These are phyloP conservation scores for Danionella cerebrum DNA, from an alignment of 2,113 vertebrate genomes.

Conservation along the genomic window DNA sequence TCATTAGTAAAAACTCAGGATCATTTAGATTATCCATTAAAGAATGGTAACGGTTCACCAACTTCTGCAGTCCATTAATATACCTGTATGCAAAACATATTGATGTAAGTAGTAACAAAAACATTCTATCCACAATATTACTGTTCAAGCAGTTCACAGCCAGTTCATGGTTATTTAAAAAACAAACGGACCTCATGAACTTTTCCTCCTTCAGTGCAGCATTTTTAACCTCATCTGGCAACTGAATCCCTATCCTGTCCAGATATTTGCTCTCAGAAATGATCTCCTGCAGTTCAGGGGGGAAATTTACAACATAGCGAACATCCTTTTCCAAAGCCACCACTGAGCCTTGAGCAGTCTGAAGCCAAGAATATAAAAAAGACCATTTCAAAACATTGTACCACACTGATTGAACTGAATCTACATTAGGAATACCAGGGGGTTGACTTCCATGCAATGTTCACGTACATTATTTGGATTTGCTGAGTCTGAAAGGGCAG, in stretches of 20 bases:
- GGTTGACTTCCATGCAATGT: background rate
- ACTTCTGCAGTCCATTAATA: conserved; percentile 54
- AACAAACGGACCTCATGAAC: conserved; percentile 72
- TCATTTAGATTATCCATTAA: conserved; percentile 66
- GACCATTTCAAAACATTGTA: background rate
- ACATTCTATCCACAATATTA: background rate
- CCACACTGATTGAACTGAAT: background rate
- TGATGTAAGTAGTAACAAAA: background rate
- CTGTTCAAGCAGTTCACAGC: too few species aligned
- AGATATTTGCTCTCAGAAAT: conserved; percentile 78
- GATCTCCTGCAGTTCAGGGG: conserved; percentile 69
- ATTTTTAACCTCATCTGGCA: conserved; percentile 67
- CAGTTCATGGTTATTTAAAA: too few species aligned
- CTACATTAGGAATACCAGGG: too few species aligned
- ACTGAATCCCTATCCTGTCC: conserved; percentile 65
- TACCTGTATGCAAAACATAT: conserved; percentile 54
- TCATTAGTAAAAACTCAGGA: conserved; percentile 67
- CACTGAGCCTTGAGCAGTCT: conserved; percentile 20
- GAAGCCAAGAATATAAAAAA: too few species aligned
- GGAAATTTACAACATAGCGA: conserved; percentile 72
- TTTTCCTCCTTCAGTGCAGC: conserved; percentile 76
- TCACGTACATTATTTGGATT: conserved; percentile 42
- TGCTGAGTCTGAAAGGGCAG: conserved; percentile 10
- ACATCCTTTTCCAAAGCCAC: conserved; percentile 3
- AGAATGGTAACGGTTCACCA: conserved; percentile 65